Conservation (phyloP, 2,113 vertebrate species). For the Heloderma charlesbogerti region DNA sequence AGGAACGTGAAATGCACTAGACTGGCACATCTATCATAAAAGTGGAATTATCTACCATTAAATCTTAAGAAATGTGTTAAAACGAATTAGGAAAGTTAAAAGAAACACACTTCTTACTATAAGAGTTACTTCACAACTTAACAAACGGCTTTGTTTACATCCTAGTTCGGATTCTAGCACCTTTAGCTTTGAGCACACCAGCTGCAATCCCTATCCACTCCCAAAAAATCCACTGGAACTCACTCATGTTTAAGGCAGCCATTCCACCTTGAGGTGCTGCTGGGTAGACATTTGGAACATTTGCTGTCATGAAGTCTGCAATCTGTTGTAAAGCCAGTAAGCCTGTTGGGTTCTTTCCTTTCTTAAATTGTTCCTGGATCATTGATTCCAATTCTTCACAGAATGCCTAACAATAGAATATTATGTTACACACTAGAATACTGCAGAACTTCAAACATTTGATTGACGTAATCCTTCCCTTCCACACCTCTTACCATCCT, state of each 20-base stretch:
- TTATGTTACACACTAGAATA: neutral
- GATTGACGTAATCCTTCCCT: neutral
- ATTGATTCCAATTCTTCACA: slow-evolving; percentile 98
- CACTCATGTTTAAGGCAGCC: slow-evolving; percentile 98
- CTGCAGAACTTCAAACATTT: neutral
- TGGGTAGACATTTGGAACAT: slow-evolving; percentile 92
- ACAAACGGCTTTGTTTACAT: neutral
- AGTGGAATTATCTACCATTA: neutral
- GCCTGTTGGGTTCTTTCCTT: slow-evolving; percentile 96
- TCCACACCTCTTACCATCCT: neutral
- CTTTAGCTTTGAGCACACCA: neutral
- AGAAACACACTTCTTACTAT: neutral
- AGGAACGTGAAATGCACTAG: neutral
- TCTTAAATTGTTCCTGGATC: slow-evolving; percentile 98
- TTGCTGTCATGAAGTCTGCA: slow-evolving; percentile 96
- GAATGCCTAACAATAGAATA: slow-evolving; percentile 85
- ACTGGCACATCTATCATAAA: neutral
- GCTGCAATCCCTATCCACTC: neutral
- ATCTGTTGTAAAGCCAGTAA: slow-evolving; percentile 97
- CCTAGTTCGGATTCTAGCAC: neutral
- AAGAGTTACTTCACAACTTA: neutral
- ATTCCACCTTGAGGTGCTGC: slow-evolving; percentile 95
- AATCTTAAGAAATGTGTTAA: neutral
- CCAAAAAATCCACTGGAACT: slow-evolving; percentile 68
- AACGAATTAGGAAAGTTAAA: neutral